Percentiles rank a stretch among this genome's conserved stretches.
Evolutionary conservation across 2,888 invertebrate genomes (phyloP).

Genomic region (Drosophila parthenogenetica): DNA sequence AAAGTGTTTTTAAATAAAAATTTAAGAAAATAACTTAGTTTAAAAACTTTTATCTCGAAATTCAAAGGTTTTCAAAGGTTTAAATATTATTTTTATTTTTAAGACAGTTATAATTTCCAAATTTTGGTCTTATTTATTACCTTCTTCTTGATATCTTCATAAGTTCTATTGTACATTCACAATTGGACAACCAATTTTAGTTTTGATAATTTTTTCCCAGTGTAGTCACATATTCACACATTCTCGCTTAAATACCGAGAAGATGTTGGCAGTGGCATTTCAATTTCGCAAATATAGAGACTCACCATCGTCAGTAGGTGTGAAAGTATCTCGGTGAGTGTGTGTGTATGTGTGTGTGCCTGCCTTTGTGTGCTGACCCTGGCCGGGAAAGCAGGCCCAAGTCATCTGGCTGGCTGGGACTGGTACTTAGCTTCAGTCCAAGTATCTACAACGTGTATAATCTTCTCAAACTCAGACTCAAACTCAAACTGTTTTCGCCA

Average conservation of each 20-base stretch:
- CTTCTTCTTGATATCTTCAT: too few species aligned
- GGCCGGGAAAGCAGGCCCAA: conserved; percentile 17
- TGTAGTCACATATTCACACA: conserved; percentile 26
- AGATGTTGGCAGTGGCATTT: conserved; percentile 72
- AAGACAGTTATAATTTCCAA: too few species aligned
- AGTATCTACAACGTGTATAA: conserved; percentile 28
- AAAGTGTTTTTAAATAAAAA: too few species aligned
- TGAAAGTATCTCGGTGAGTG: conserved; percentile 1
- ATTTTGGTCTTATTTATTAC: too few species aligned
- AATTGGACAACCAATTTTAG: too few species aligned
- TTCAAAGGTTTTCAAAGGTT: too few species aligned
- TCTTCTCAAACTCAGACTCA: conserved; percentile 21
- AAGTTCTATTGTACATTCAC: too few species aligned
- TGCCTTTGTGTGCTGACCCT: conserved; percentile 34
- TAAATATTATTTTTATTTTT: too few species aligned
- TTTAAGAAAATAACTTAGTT: too few species aligned
- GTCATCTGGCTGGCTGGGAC: conserved; percentile 30
- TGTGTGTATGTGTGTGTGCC: not conserved
- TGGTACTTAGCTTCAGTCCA: conserved; percentile 12
- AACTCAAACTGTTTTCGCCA: conserved; percentile 28
- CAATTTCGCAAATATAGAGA: conserved; percentile 70
- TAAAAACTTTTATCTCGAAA: too few species aligned
- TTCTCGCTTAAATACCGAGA: conserved; percentile 39
- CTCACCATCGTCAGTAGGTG: conserved; percentile 16
- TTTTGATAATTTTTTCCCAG: not conserved